These are phyloP conservation scores for Hipposideros armiger DNA, from an alignment of 2,113 vertebrate species.

Conservation along the genomic window DNA sequence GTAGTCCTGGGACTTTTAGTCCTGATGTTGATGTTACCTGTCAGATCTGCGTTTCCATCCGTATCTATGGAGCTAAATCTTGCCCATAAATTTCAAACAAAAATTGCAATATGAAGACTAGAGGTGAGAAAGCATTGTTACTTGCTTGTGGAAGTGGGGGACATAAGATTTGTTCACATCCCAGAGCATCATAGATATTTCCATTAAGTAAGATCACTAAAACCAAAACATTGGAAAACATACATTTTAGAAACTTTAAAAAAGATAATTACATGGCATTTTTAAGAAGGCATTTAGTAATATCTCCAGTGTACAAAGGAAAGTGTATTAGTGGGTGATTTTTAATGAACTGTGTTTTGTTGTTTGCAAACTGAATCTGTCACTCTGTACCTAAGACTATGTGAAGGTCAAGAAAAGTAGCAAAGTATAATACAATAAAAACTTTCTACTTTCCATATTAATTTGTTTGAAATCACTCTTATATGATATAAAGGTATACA, in stretches of 20 bases:
- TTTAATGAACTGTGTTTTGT: constrained; percentile 52
- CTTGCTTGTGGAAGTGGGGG: constrained; percentile 36
- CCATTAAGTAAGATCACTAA: constrained; percentile 35
- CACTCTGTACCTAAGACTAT: constrained; percentile 61
- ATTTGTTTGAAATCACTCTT: constrained; percentile 71
- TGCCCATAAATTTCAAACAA: constrained; percentile 77
- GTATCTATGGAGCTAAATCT: constrained; percentile 84
- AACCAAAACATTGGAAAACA: constrained; percentile 50
- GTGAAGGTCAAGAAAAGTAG: constrained; percentile 53
- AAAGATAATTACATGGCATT: neutral
- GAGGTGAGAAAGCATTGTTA: neutral
- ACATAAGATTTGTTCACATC: constrained; percentile 8
- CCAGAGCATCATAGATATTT: neutral
- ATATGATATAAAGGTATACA: neutral
- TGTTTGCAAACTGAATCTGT: constrained; percentile 67
- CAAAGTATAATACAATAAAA: constrained; percentile 74
- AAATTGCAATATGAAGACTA: constrained; percentile 31
- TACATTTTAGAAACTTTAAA: neutral
- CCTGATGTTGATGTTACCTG: constrained; percentile 83
- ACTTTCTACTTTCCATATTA: constrained; percentile 60
- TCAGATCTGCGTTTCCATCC: constrained; percentile 73
- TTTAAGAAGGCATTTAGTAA: constrained; percentile 41
- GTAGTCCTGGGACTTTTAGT: constrained; percentile 87
- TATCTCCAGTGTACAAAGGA: neutral
- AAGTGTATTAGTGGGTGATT: constrained; percentile 45